Base-by-base conservation (phyloP, 2,113 vertebrate species). In the Albula glossodonta region DNA sequence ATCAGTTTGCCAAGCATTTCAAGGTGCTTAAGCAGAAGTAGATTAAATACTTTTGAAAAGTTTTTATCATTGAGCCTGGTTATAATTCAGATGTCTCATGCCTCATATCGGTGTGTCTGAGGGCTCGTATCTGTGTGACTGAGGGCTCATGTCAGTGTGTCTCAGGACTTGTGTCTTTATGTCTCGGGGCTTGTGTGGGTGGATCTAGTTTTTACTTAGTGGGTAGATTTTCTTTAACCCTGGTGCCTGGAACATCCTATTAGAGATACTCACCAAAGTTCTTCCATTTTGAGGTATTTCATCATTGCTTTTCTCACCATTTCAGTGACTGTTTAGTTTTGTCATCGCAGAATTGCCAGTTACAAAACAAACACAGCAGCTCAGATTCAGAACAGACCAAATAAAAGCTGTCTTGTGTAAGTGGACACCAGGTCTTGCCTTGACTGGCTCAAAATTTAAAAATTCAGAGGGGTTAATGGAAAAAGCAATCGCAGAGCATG, bases 371-470 rank as follows among this genome's bases (percentile, higher is more conserved):
- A 74, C 48, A 17, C 50, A 6, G 70, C 15, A 50, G 51, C 77
- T 77, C 12, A 56, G 53, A 56, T 6, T 12, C 53, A 12, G 12
- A 12, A 12, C 53, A 56, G 53, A 15, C 60, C 57, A 5, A 10
- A 31, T n/a, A 10, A n/a, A 4, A n/a, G n/a, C 19, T 2, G 19
- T 84, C n/a, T 78, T 9, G 51, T 57, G 6, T 74, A 56, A 52
- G 48, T 3, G 3, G 70, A 77, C 51, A 56, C 70, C 56, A 7
- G 6, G 5, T 83, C 78, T 51, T 48, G 11, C 48, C 9, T 51
- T 80, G 85, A 50, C 51, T 83, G 66, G 51, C 82, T 77, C 31
- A 70, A 89, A 84, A 91, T 86, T 78, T 79, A 74, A 49, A 50
- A 60, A 89, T 87, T 86, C 70, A 56, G 10, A 53, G 82, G 66